phyloP scores from a whole-genome alignment of 2,113 vertebrate species.

The Chloropsis cyanopogon region DNA sequence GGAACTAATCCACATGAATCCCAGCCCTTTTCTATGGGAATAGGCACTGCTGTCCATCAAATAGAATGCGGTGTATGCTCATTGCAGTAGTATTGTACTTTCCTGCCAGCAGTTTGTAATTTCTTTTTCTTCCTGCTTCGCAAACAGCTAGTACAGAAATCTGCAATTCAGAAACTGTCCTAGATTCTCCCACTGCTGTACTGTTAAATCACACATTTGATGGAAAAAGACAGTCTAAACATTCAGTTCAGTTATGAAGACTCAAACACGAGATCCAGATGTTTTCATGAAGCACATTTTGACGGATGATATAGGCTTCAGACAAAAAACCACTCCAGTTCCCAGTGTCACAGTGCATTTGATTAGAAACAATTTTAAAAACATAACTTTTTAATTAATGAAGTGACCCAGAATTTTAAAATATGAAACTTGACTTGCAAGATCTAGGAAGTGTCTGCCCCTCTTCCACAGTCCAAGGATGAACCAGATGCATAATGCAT shows the following conservation, averaged over 20 bases:
- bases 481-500: neutral
- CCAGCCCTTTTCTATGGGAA: neutral
- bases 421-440: neutral
- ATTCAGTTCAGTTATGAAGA: neutral
- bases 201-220: constrained; percentile 52
- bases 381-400: neutral
- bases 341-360: neutral
- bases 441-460: neutral
- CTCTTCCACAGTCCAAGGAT: neutral
- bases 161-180: constrained; percentile 35
- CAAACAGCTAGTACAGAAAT: neutral
- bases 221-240: constrained; percentile 20
- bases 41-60: constrained; percentile 1
- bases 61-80: neutral
- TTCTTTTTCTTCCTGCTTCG: constrained; percentile 16
- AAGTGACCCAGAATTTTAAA: neutral
- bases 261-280: neutral
- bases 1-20: neutral
- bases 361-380: neutral
- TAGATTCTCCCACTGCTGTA: constrained; percentile 5
- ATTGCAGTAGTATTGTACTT: neutral
- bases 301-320: neutral
- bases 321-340: neutral
- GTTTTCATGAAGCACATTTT: neutral
- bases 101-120: constrained; percentile 22